phyloP scores from a whole-genome alignment of 2,113 vertebrate species.

The Brienomyrus longianalis region DNA sequence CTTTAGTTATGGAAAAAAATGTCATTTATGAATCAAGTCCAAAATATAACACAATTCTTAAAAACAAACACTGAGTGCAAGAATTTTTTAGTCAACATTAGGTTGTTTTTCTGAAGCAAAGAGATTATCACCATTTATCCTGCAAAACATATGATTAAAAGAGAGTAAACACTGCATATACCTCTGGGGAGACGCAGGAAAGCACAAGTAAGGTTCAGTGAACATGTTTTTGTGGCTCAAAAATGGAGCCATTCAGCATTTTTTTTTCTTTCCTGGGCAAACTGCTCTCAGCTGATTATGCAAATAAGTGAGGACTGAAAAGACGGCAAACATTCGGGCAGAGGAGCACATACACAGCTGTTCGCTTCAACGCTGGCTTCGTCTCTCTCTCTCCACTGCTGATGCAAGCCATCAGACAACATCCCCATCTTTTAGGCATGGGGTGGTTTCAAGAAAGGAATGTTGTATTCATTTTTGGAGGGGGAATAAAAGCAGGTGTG shows the following conservation, averaged over 20 bases:
- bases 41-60: constrained; percentile 32
- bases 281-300: constrained; percentile 33
- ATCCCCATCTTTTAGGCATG: not conserved
- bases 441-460: not conserved
- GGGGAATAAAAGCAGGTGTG: not conserved
- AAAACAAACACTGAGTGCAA: constrained; percentile 32
- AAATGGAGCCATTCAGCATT: constrained; percentile 22
- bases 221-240: not conserved
- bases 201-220: not conserved
- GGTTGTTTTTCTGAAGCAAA: not conserved
- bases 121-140: not conserved
- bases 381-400: not conserved
- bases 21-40: constrained; percentile 19
- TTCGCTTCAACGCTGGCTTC: not conserved
- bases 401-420: not conserved
- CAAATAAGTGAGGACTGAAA: constrained; percentile 31
- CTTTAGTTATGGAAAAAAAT: constrained; percentile 29
- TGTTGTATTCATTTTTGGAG: not conserved
- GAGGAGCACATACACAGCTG: not conserved
- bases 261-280: constrained; percentile 16
- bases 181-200: not conserved
- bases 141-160: not conserved
- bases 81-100: constrained; percentile 10
- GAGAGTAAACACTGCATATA: not conserved
- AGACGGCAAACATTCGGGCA: constrained; percentile 18